These are phyloP conservation scores for Chironomus riparius DNA, from an alignment of 2,888 invertebrate genomes.

Conservation along the genomic window DNA sequence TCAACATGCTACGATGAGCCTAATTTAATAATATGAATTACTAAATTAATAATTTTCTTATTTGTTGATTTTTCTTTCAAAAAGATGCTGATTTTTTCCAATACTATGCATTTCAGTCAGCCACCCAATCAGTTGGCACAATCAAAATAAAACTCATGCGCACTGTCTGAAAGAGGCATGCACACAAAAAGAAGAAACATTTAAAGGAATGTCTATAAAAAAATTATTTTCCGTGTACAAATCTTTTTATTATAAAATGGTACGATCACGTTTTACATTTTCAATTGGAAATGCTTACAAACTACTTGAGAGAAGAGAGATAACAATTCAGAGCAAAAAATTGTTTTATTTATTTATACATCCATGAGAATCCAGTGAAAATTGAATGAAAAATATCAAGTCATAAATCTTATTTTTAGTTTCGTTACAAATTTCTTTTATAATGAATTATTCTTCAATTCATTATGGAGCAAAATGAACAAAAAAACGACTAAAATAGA, in stretches of 20 bases:
- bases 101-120: neutral
- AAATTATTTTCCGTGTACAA: neutral
- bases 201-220: constrained; percentile 8
- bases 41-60: too few species aligned
- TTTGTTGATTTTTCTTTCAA: too few species aligned
- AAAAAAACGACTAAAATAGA: neutral
- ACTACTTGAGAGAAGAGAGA: constrained; percentile 10
- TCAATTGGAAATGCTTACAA: neutral
- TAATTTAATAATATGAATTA: too few species aligned
- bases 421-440: constrained; percentile 20
- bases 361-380: constrained; percentile 14
- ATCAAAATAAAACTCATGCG: neutral
- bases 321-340: constrained; percentile 17
- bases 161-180: neutral
- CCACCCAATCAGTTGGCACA: neutral
- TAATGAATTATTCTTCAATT: constrained; percentile 19
- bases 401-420: constrained; percentile 21
- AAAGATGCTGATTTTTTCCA: too few species aligned
- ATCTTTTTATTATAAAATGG: constrained; percentile 4
- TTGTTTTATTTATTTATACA: too few species aligned
- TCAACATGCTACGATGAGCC: too few species aligned
- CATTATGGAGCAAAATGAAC: constrained; percentile 1
- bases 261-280: constrained; percentile 21
- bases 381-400: constrained; percentile 21
- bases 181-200: neutral